phyloP scores from a whole-genome alignment of 2,113 vertebrate genomes.

The Microtus pennsylvanicus region DNA sequence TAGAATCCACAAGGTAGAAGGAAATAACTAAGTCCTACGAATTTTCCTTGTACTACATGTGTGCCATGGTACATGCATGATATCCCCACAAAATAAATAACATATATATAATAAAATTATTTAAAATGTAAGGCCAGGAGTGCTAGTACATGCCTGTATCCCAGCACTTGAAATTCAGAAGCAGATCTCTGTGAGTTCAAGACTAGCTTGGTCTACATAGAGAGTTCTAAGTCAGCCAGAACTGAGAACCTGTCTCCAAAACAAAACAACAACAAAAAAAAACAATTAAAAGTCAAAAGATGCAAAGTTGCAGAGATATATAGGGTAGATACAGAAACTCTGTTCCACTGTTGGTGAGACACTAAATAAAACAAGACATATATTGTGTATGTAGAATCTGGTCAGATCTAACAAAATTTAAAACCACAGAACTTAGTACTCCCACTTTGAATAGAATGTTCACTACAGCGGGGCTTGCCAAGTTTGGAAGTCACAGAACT shows the following conservation, averaged over 20 bases:
- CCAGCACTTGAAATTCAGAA: background rate
- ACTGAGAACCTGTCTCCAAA: background rate
- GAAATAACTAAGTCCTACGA: background rate
- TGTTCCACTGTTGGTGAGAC: background rate
- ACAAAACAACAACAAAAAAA: background rate
- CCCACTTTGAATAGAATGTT: background rate
- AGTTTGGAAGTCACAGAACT: background rate
- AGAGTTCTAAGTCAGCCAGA: background rate
- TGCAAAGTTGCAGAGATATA: background rate
- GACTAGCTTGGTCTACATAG: background rate
- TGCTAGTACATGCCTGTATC: background rate
- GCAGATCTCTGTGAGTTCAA: background rate
- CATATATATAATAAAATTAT: background rate
- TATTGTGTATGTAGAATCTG: slow-evolving; percentile 5
- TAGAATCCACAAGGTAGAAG: background rate
- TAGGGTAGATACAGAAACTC: background rate
- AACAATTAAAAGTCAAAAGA: background rate
- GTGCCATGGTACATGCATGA: background rate
- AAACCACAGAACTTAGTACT: background rate
- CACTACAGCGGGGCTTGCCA: background rate
- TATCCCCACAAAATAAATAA: background rate
- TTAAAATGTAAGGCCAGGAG: background rate
- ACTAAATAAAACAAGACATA: background rate
- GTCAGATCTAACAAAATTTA: background rate
- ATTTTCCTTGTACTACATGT: background rate